Percentiles rank a stretch among this genome's conserved stretches.
Conservation (phyloP, 2,113 vertebrate genomes). For the Callaeas wilsoni region DNA sequence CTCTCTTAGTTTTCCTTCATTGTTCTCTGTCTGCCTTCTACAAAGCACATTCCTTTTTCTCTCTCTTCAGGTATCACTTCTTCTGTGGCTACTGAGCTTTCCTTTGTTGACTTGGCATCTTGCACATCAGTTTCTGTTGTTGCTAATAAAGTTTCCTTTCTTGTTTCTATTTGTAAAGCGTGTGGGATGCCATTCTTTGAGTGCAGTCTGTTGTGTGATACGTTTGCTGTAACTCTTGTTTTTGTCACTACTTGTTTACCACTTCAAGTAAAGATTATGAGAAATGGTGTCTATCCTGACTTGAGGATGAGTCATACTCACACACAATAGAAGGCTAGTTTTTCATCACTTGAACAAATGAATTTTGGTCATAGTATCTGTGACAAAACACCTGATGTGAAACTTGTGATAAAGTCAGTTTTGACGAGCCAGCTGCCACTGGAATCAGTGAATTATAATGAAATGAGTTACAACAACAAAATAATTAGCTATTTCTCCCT, state of each 20-base stretch:
- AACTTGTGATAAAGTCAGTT: slow-evolving; percentile 6
- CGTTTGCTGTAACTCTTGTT: background rate
- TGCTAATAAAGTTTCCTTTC: background rate
- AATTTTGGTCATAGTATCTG: background rate
- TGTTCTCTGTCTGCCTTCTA: background rate
- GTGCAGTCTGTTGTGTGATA: background rate
- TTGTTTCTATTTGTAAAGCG: background rate
- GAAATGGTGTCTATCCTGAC: background rate
- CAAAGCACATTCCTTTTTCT: background rate
- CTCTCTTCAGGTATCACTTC: background rate
- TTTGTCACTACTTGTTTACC: slow-evolving; percentile 1
- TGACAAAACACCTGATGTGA: background rate
- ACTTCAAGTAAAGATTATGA: background rate
- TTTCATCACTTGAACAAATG: background rate
- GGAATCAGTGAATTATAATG: background rate
- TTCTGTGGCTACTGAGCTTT: background rate
- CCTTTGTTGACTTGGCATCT: background rate
- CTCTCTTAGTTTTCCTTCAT: background rate
- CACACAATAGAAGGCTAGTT: background rate
- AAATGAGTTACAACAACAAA: background rate
- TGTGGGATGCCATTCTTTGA: background rate
- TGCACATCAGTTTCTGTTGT: background rate
- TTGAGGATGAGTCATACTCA: background rate
- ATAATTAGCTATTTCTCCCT: background rate
- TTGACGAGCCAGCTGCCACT: background rate